phyloP scores from a whole-genome alignment of 2,113 vertebrate genomes.

The Saguinus imperator region DNA sequence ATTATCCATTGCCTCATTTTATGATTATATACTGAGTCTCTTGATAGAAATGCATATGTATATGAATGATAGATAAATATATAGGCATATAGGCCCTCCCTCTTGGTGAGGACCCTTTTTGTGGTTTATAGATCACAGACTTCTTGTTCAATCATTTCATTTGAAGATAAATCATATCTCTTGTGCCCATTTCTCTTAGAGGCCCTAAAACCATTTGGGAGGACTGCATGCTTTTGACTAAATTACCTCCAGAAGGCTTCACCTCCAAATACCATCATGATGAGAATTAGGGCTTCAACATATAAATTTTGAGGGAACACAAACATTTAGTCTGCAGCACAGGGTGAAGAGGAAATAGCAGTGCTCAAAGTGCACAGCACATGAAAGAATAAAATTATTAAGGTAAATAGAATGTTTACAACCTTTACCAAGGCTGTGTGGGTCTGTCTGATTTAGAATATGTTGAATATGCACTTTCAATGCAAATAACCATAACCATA shows the following conservation, averaged over 20 bases:
- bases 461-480: background rate
- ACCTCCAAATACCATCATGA: background rate
- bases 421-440: background rate
- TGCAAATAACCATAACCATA: background rate
- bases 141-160: background rate
- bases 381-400: background rate
- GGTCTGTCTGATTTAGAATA: background rate
- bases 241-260: no score
- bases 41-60: background rate
- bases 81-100: background rate
- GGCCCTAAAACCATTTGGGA: background rate
- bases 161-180: background rate
- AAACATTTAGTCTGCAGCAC: background rate
- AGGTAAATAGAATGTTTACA: background rate
- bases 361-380: background rate
- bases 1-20: background rate
- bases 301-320: background rate
- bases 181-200: background rate
- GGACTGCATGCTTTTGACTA: background rate
- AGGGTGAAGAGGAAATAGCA: background rate
- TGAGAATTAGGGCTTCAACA: background rate
- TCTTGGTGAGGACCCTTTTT: background rate
- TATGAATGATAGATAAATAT: background rate
- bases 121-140: background rate
- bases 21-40: background rate